Conservation (phyloP, 1,140 invertebrate genomes). For the Arion vulgaris region DNA sequence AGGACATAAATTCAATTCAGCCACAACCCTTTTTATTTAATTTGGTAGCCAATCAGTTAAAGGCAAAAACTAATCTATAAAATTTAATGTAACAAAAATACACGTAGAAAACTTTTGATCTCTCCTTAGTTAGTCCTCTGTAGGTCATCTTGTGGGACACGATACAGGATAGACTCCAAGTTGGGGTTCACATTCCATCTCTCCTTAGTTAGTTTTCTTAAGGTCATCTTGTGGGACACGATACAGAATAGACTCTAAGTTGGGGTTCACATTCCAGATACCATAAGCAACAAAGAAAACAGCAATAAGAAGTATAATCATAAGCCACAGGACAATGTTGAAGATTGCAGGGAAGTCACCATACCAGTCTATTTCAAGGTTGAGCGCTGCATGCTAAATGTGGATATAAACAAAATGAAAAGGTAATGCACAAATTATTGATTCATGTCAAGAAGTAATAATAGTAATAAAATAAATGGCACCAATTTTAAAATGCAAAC, state of each 20-base stretch:
- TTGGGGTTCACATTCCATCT: conserved; percentile 86
- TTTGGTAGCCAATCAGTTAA: no score
- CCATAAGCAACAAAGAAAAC: conserved; percentile 86
- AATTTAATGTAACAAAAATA: no score
- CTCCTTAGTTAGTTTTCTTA: conserved; percentile 80
- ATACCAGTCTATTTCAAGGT: conserved; percentile 69
- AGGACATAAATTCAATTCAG: no score
- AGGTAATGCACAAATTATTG: no score
- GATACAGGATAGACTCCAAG: conserved; percentile 96
- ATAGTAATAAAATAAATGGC: no score
- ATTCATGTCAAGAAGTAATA: no score
- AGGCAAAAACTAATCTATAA: no score
- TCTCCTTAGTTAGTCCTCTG: conserved; percentile 79
- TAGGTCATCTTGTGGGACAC: conserved; percentile 96
- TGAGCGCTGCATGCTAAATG: conserved; percentile 37
- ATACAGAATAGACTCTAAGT: conserved; percentile 97
- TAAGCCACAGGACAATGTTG: conserved; percentile 94
- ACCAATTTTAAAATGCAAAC: no score
- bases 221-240: conserved; percentile 96
- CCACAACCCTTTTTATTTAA: no score
- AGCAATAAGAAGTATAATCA: conserved; percentile 83
- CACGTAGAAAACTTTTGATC: no score
- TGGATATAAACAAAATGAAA: no score
- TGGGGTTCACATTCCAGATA: conserved; percentile 95
- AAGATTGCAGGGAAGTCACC: conserved; percentile 79